Evolutionary conservation across 2,888 invertebrate species (phyloP).

Genomic region (Sinodicranocentrus sp.): DNA sequence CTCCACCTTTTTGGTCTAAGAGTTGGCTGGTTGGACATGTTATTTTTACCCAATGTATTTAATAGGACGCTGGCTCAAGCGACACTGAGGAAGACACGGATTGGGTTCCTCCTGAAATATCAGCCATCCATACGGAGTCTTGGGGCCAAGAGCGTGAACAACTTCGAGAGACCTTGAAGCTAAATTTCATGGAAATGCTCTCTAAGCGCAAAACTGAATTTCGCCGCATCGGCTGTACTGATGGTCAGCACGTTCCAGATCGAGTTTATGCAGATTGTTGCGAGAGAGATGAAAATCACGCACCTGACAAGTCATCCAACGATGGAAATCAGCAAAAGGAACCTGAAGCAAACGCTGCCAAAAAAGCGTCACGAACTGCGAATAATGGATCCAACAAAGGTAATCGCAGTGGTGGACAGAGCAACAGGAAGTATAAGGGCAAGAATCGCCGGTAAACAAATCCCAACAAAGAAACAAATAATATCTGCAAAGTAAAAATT

Average conservation of each 20-base stretch:
- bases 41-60: neutral
- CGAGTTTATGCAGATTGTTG: constrained; percentile 41
- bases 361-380: constrained; percentile 35
- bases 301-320: constrained; percentile 26
- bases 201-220: constrained; percentile 46
- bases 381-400: constrained; percentile 46
- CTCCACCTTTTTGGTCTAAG: too few species aligned
- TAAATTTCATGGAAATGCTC: constrained; percentile 68
- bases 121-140: constrained; percentile 65
- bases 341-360: constrained; percentile 15
- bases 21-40: too few species aligned
- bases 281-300: constrained; percentile 49
- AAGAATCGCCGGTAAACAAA: constrained; percentile 72
- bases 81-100: constrained; percentile 69
- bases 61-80: constrained; percentile 45
- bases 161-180: constrained; percentile 66
- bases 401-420: constrained; percentile 37
- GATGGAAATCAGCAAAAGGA: constrained; percentile 39
- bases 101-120: constrained; percentile 68
- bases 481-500: constrained; percentile 28
- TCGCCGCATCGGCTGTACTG: constrained; percentile 43
- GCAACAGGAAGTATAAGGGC: constrained; percentile 71
- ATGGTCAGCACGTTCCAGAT: constrained; percentile 5
- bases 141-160: constrained; percentile 70
- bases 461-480: neutral